These are phyloP conservation scores for Pristionchus japonicus DNA, from an alignment of 2,888 invertebrate species.

Conservation along the genomic window DNA sequence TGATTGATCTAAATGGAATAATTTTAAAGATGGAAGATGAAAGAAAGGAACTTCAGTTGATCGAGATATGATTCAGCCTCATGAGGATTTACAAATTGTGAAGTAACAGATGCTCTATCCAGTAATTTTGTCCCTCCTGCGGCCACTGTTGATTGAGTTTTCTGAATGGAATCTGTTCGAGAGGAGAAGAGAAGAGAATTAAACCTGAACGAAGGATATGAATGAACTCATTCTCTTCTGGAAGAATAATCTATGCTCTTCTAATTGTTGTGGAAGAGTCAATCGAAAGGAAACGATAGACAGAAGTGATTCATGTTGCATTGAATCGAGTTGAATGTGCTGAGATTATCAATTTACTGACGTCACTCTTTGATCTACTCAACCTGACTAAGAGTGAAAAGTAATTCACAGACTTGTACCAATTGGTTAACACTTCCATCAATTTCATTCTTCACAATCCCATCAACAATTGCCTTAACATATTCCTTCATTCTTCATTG, in stretches of 20 bases:
- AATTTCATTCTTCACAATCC: slow-evolving; percentile 60
- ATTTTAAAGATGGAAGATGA: neutral
- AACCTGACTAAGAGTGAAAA: slow-evolving; percentile 64
- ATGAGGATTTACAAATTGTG: slow-evolving; percentile 54
- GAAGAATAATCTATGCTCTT: slow-evolving; percentile 60
- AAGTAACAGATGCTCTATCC: neutral
- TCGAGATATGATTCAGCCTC: slow-evolving; percentile 53
- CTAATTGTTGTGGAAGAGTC: slow-evolving; percentile 56
- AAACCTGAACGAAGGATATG: slow-evolving; percentile 58
- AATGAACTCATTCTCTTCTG: slow-evolving; percentile 57
- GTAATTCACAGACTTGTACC: slow-evolving; percentile 62
- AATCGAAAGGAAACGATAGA: slow-evolving; percentile 56
- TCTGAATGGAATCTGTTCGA: slow-evolving; percentile 51
- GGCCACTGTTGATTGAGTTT: slow-evolving; percentile 56
- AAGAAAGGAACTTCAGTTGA: slow-evolving; percentile 6
- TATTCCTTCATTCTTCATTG: neutral
- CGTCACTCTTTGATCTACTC: neutral
- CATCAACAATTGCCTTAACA: slow-evolving; percentile 60
- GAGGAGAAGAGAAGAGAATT: neutral
- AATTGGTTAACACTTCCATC: slow-evolving; percentile 54
- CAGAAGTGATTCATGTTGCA: slow-evolving; percentile 56
- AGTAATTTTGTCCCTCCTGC: neutral
- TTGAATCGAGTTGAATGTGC: slow-evolving; percentile 57
- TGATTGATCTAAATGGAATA: neutral
- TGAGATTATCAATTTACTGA: slow-evolving; percentile 21